Conservation (phyloP, 2,888 invertebrate species). For the Lagria hirta region DNA sequence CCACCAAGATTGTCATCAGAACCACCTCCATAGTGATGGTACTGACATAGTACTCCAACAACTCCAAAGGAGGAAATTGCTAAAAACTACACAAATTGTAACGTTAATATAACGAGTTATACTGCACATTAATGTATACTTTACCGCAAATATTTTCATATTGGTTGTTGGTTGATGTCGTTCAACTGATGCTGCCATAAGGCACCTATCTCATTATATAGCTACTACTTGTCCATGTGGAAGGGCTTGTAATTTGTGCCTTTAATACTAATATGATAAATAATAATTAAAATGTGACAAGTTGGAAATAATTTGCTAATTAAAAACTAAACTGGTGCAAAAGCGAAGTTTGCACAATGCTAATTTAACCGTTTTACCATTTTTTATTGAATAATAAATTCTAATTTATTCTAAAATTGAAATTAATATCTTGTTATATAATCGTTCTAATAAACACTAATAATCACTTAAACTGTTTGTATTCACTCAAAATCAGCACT, state of each 20-base stretch:
- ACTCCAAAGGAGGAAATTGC: slow-evolving; percentile 25
- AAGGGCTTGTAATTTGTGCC: too few species aligned
- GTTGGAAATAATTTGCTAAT: slow-evolving; percentile 4
- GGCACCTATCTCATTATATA: slow-evolving; percentile 35
- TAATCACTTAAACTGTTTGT: too few species aligned
- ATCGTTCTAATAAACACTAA: too few species aligned
- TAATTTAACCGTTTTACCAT: slow-evolving; percentile 1
- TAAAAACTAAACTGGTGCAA: slow-evolving; percentile 5
- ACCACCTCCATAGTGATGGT: slow-evolving; percentile 34
- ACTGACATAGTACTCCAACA: slow-evolving; percentile 10
- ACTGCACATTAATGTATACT: slow-evolving; percentile 20
- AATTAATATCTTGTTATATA: too few species aligned
- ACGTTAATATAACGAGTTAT: too few species aligned
- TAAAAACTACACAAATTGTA: slow-evolving; percentile 14
- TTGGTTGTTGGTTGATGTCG: slow-evolving; percentile 24
- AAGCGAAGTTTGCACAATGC: slow-evolving; percentile 1
- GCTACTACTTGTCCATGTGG: slow-evolving; percentile 37
- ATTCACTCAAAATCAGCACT: too few species aligned
- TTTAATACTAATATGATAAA: slow-evolving; percentile 24
- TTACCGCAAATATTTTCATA: slow-evolving; percentile 24
- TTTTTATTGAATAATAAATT: too few species aligned
- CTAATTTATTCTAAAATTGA: too few species aligned
- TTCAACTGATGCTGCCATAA: slow-evolving; percentile 31
- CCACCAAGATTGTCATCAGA: slow-evolving; percentile 14
- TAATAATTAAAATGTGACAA: slow-evolving; percentile 16